Base-by-base conservation (phyloP, 2,113 vertebrate species). In the Jaculus jaculus region DNA sequence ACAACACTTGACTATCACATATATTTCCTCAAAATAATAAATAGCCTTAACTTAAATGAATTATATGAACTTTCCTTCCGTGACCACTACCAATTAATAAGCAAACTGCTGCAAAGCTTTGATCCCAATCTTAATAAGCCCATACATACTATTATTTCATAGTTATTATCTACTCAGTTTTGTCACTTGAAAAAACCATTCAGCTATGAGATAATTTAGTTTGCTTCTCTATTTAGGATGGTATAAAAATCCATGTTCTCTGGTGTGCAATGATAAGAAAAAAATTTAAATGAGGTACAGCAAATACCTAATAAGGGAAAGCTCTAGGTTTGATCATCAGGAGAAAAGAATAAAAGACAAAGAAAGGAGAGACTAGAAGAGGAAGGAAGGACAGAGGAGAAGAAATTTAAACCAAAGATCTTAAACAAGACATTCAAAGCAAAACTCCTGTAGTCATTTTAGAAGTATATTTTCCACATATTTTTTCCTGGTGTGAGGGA, bases 41-140 rank as follows among this genome's bases (percentile, higher is more conserved):
- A 82, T 47, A 95, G 77, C 39, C 42, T 94, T 92, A 89, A 94
- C 88, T 93, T 73, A 84, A 94, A 84, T 32, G n/a, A 89, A 66
- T 77, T 21, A 65, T 69, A 80, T 89, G 73, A 94, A 92, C 37
- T 92, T 95, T n/a, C 11, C 58, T 85, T 79, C 39, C 28, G 89
- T 77, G 89, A 16, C 37, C 85, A 42, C 87, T 87, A 87, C 23
- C 84, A 82, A 47, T 92, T 84, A 93, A 24, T 30, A 91, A 89
- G 66, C 72, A 82, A 92, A 89, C 21, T 51, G 60, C 51, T 89
- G 26, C 72, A 95, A 94, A 82, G 65, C 77, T 28, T 94, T 94
- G 37, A 77, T 72, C 65, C 87, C 10, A 75, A 51, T 42, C 32
- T 85, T 91, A 88, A 78, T 89, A 87, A 92, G 23, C 23, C 12